Conservation (phyloP, 2,113 vertebrate genomes). For the Equus quagga region DNA sequence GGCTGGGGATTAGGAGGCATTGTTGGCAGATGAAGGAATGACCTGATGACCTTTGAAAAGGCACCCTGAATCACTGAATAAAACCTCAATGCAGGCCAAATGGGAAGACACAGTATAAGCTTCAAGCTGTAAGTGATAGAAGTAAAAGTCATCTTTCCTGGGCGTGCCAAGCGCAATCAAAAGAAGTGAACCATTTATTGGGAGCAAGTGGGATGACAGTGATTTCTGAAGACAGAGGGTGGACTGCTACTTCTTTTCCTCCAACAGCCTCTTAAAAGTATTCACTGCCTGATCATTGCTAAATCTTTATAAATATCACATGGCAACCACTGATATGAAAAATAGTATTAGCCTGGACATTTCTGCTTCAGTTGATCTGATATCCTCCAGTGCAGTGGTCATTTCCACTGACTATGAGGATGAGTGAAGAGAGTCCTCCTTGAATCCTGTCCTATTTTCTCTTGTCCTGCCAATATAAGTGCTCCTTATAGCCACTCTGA, state of each 20-base stretch:
- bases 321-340: conserved; percentile 67
- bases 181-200: conserved; percentile 48
- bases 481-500: background rate
- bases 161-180: conserved; percentile 24
- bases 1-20: background rate
- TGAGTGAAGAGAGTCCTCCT: background rate
- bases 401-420: background rate
- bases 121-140: conserved; percentile 15
- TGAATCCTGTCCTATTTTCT: background rate
- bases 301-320: conserved; percentile 69
- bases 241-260: background rate
- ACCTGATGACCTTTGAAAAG: background rate
- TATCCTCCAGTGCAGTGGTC: conserved; percentile 34
- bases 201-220: background rate
- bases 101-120: conserved; percentile 31
- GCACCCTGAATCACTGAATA: background rate
- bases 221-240: conserved; percentile 27
- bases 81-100: conserved; percentile 27
- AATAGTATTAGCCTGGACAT: conserved; percentile 4
- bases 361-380: conserved; percentile 28
- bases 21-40: background rate
- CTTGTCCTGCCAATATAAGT: background rate
- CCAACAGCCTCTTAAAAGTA: background rate
- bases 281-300: conserved; percentile 9
- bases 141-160: conserved; percentile 1